Conservation (phyloP, 2,113 vertebrate species). For the Emydura subglobosa region DNA sequence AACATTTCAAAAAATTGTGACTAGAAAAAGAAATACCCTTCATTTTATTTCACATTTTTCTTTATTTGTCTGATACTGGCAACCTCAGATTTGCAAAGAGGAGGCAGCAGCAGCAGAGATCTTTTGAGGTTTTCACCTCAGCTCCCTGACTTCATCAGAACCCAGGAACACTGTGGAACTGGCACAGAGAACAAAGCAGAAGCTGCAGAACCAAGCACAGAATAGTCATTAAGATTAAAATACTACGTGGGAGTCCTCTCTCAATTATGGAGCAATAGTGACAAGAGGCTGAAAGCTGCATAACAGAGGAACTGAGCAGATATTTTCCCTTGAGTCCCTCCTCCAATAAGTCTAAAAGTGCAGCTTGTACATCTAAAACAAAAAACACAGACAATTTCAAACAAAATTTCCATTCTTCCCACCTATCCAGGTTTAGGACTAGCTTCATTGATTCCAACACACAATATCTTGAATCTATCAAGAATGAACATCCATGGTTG, state of each 20-base stretch:
- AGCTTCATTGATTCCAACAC: neutral
- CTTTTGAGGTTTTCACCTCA: neutral
- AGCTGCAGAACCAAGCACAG: neutral
- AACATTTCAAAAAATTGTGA: neutral
- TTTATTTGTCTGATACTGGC: neutral
- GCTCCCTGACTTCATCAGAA: neutral
- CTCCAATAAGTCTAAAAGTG: neutral
- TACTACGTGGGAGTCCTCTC: neutral
- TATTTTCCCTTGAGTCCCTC: neutral
- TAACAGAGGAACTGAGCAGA: neutral
- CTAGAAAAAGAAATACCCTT: neutral
- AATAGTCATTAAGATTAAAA: neutral
- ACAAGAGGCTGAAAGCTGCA: neutral
- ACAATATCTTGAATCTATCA: neutral
- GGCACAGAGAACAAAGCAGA: neutral
- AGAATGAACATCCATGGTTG: neutral
- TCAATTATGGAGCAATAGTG: neutral
- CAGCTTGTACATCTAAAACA: neutral
- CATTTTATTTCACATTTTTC: neutral
- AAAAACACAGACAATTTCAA: neutral
- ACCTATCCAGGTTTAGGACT: neutral
- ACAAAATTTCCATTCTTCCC: neutral
- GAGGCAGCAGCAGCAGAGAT: neutral
- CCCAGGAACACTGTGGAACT: neutral
- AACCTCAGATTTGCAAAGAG: neutral